Conservation (phyloP, 2,888 invertebrate species). For the Andrena flavipes region DNA sequence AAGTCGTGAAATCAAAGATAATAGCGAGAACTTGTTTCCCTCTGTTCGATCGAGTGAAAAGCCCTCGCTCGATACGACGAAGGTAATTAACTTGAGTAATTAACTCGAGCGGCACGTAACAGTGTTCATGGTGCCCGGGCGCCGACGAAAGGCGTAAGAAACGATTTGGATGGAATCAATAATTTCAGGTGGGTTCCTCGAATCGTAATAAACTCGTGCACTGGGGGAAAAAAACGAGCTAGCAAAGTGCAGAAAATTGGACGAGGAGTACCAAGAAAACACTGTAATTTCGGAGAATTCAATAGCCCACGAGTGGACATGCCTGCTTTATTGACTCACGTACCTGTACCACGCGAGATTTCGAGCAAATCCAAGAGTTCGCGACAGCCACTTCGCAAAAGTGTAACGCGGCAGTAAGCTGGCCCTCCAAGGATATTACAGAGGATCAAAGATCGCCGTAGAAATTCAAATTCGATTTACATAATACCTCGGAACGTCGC, state of each 20-base stretch:
- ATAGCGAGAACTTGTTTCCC: neutral
- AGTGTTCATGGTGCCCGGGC: conserved; percentile 1
- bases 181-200: conserved; percentile 1
- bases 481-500: conserved; percentile 26
- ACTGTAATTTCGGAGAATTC: neutral
- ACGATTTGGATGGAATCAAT: conserved; percentile 39
- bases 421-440: neutral
- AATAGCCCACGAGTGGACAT: conserved; percentile 19
- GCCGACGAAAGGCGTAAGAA: conserved; percentile 18
- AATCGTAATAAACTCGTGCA: neutral
- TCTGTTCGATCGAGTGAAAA: conserved; percentile 9
- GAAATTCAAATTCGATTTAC: conserved; percentile 39
- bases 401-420: neutral
- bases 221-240: neutral
- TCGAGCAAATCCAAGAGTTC: conserved; percentile 10
- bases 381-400: neutral
- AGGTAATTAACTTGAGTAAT: conserved; percentile 33
- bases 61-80: conserved; percentile 17
- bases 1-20: neutral
- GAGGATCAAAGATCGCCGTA: conserved; percentile 6
- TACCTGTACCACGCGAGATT: neutral
- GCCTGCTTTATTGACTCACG: conserved; percentile 38
- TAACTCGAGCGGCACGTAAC: conserved; percentile 20
- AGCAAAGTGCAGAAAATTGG: neutral
- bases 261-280: neutral